Base-by-base conservation (phyloP, 2,113 vertebrate species). In the Cyanoderma ruficeps region DNA sequence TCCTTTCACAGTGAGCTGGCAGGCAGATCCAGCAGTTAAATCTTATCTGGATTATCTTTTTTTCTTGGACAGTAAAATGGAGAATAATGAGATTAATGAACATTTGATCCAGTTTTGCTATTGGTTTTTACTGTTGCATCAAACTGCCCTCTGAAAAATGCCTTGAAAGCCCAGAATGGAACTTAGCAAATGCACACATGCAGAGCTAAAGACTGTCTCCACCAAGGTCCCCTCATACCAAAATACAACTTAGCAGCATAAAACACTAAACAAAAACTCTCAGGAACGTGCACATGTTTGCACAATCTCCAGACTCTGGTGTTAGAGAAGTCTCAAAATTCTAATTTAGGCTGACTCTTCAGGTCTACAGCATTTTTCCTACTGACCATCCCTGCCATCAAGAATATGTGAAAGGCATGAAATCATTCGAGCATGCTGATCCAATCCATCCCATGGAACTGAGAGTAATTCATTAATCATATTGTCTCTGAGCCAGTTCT, bases 401-500 rank as follows among this genome's bases (percentile, higher is more conserved):
- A 56, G 69, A 95, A 83, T 9, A 70, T 6, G 28, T 14, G 60
- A 90, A 88, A 39, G 37, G 52, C 49, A 83, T 75, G 56, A 96
- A 96, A 92, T 92, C 55, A 56, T 74, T 88, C 55, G 47, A 94
- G 71, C 33, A 75, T 14, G 41, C 63, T 86, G 71, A 96, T 64
- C 59, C 93, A 90, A 80, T 7, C 52, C 75, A 88, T 24, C 76
- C 64, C 44, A 15, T 13, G 35, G 82, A 96, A 90, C 46, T 57
- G 53, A 83, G 60, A 86, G 39, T 27, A 74, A 91, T 67, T 72
- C 20, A 74, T 75, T 78, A 59, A 90, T 52, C 63, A 56, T 35
- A 24, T 2, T 46, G 33, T 56, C 63, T 67, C 30, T 1, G 2
- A 20, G 75, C 46, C 68, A 83, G 50, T 65, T 88, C 67, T 74